Base-by-base conservation (phyloP, 2,797 vertebrate species). In the Thalassophryne amazonica region DNA sequence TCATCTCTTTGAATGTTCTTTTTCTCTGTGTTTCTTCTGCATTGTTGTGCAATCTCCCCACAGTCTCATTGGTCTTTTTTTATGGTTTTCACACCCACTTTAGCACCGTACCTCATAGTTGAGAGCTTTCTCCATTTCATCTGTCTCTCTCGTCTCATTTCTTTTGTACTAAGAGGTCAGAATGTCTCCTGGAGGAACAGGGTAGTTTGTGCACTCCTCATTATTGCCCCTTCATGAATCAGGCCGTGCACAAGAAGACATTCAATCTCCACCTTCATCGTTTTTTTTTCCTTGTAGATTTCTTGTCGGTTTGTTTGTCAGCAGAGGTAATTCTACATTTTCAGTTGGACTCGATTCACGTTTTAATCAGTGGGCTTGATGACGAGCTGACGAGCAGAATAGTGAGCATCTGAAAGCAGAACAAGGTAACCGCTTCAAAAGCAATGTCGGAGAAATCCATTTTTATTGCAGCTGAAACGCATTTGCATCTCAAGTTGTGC, bases 361-460 rank as follows among this genome's bases (percentile, higher is more conserved):
- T 86, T 84, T 84, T 80, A 87, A 85, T 83, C 78, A 86, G 82
- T 56, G 47, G 35, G 60, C 54, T 47, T 36, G 38, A 35, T 57
- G 58, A 74, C 65, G 48, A 69, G 61, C 43, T 45, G 38, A 60
- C 52, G 31, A 50, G 55, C 54, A 27, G 48, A 32, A 76, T 87
- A 84, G 88, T 83, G 81, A 86, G 77, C 60, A 63, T 64, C 75
- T 74, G 76, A 69, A 75, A 70, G 64, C 56, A 60, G 56, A 85
- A 75, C 78, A 76, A 68, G 56, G 60, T 61, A 71, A 48, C 22
- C 18, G 22, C 61, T 77, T 60, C 5, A 7, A 69, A 73, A 1
- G 39, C 76, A 62, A 39, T 45, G 48, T 33, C 69, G 65, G 49
- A 36, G 46, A 78, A 74, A 82, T 61, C 40, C 0, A 71, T 67